Base-by-base conservation (phyloP, 2,797 vertebrate species). In the Labeo calbasu region DNA sequence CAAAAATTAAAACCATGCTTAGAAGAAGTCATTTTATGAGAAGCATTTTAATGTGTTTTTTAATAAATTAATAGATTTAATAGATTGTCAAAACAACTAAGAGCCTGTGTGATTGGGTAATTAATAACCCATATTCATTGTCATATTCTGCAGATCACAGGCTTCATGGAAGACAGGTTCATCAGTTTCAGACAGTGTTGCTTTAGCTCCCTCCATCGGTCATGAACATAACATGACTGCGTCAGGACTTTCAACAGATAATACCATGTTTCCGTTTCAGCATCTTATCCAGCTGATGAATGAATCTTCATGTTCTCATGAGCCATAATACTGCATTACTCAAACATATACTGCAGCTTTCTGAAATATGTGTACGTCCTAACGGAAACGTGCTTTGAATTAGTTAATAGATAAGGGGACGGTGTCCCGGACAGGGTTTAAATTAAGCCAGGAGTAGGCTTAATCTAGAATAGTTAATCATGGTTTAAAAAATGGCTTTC, bases 141-240 rank as follows among this genome's bases (percentile, higher is more conserved):
- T 51, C 5, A 68, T 2, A n/a, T 82, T 77, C 46, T 70, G 48
- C 43, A 72, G 9, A 51, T 8, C 17, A 32, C 9, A 11, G 2
- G 17, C 13, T 81, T 8, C 11, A 55, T 69, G 2, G 14, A 25
- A 61, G 23, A n/a, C 57, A 25, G n/a, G n/a, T 28, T 63, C 59
- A 14, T 8, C 25, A 13, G 5, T 63, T 63, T 63, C 23, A 63
- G 23, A 15, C 2, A 88, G 89, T 85, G 91, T 89, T 90, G 84
- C 86, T 90, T 85, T 86, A 92, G 92, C 92, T 21, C 92, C 91
- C 92, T 90, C 93, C 81, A 82, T 89, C 92, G 92, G 91, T 86
- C 19, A 86, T 15, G 81, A 72, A 69, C 85, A 79, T 82, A 36
- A 75, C 71, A 78, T 79, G 19, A 23, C 50, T 25, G 19, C 25